A percentile compares a stretch with the other conserved stretches of the same genome.
Conservation (phyloP, 2,113 vertebrate species). For the Cololabis saira region DNA sequence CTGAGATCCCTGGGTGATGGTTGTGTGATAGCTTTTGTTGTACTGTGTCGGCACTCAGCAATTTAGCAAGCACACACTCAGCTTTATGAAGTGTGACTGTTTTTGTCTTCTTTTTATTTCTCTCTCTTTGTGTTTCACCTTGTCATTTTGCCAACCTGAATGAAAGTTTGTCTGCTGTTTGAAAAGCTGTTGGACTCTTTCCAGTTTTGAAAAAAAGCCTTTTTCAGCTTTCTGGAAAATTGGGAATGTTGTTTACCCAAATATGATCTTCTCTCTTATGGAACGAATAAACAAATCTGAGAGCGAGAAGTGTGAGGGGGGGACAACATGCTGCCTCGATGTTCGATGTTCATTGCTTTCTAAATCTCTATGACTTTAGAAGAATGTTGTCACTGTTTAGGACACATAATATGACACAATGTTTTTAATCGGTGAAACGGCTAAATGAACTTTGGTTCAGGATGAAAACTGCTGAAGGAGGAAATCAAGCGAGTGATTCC, state of each 20-base stretch:
- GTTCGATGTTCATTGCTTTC: no score
- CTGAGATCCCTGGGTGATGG: constrained; percentile 33
- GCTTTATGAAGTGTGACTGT: constrained; percentile 47
- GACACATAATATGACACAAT: no score
- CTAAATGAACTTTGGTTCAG: no score
- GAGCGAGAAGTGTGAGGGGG: no score
- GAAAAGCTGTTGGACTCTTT: constrained; percentile 58
- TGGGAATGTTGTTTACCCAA: constrained; percentile 72
- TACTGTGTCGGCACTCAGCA: constrained; percentile 21
- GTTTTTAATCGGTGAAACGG: no score
- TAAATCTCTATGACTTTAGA: no score
- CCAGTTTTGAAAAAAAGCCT: constrained; percentile 46
- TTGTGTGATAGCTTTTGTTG: constrained; percentile 32
- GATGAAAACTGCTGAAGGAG: no score
- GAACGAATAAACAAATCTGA: no score
- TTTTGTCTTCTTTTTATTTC: constrained; percentile 21
- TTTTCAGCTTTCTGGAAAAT: constrained; percentile 47
- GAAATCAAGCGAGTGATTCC: no score
- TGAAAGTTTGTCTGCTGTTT: constrained; percentile 35
- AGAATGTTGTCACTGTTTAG: no score
- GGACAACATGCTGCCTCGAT: no score
- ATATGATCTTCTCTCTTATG: no score
- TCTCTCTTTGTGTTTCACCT: constrained; percentile 30
- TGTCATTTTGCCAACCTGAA: constrained; percentile 58
- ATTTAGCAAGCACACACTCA: constrained; percentile 37